Base-by-base conservation (phyloP, 30 jellyfish, hydroid and myxozoan genomes). In the Pseudorhiza aurosa region DNA sequence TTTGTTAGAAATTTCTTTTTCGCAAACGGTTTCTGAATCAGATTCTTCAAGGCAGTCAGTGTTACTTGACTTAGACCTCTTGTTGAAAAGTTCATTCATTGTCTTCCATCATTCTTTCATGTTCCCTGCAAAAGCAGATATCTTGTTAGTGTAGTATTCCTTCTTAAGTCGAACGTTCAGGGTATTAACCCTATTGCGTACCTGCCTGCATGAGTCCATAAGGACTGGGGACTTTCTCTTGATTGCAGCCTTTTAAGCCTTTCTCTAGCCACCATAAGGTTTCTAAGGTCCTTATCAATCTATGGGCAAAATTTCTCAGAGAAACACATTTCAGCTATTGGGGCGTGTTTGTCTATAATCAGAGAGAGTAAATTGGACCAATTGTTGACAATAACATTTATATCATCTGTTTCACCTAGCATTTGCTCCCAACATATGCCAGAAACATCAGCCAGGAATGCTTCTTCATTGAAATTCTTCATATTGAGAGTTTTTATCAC, bases 401-500 rank as follows among this genome's bases (percentile, higher is more conserved):
- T 76, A 60, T 37, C 80, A 58, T 76, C 88, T 21, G 80, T 11
- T 18, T 76, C 88, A 47, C 44, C 53, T 32, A 32, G 43, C 75
- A 29, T 11, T 49, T 73, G 59, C 87, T 73, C 87, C 87, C 75
- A 73, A 73, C 76, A 73, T 73, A 30, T 50, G 50, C 30, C 88
- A 74, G 65, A 74, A 37, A 74, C 87, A 74, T 56, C 87, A 50
- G 77, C 83, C 83, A 69, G 27, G 85, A 67, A 71, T 71, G 71
- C 64, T 40, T 49, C 76, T 57, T 55, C 65, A 28, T 57, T 71
- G 59, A 74, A 58, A 76, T 58, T 76, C 45, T 76, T 76, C 89
- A 58, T 58, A 32, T 76, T 76, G 19, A 80, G n/a, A 10, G 89
- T 76, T 60, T 58, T 57, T 53, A 76, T 76, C 57, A 32, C 36